Evolutionary conservation across 1,140 invertebrate genomes (phyloP).

Genomic region (Leptopilina boulardi): DNA sequence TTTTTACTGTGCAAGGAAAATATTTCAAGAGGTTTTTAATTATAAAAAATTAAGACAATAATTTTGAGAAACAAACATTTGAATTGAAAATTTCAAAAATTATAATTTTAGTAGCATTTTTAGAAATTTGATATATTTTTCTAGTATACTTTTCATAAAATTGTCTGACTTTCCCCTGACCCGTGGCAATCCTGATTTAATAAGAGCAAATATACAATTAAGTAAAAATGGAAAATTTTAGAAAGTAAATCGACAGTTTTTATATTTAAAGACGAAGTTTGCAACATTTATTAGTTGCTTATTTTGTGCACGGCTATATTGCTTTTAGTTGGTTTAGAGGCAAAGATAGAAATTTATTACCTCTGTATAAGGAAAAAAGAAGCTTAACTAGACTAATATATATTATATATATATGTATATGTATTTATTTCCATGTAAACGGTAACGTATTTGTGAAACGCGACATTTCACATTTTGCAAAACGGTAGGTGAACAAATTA

Average conservation of each 20-base stretch:
- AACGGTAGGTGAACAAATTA: slow-evolving; percentile 23
- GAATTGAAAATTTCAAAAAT: no score
- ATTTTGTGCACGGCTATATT: neutral
- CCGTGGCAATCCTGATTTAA: no score
- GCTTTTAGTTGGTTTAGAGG: neutral
- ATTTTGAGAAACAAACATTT: no score
- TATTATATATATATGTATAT: slow-evolving; percentile 33
- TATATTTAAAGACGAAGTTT: neutral
- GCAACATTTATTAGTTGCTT: neutral
- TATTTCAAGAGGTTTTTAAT: no score
- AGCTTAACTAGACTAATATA: slow-evolving; percentile 40
- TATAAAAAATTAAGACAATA: no score
- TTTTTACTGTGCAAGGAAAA: no score
- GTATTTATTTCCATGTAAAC: slow-evolving; percentile 52
- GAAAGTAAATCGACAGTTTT: neutral
- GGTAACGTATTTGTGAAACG: slow-evolving; percentile 48
- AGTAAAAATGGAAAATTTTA: neutral
- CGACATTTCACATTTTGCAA: slow-evolving; percentile 31
- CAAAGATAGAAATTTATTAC: slow-evolving; percentile 53
- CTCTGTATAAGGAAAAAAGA: slow-evolving; percentile 44
- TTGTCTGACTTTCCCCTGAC: neutral
- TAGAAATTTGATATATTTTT: no score
- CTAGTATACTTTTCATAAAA: no score
- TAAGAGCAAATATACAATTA: neutral
- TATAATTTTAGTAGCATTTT: no score